phyloP scores from a whole-genome alignment of 2,888 invertebrate genomes.

The Phragmatobia fuliginosa region DNA sequence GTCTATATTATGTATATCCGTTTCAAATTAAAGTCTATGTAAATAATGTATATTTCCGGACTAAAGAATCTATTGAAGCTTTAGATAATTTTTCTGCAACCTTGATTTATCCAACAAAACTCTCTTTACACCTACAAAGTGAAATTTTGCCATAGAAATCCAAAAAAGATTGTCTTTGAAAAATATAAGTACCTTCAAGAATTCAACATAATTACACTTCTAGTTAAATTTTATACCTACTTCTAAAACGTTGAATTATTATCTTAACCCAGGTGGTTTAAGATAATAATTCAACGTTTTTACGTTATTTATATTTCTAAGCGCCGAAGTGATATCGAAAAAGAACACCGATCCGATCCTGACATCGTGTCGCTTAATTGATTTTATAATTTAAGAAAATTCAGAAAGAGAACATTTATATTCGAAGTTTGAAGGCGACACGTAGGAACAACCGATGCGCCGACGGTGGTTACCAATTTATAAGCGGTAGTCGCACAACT shows the following conservation, averaged over 20 bases:
- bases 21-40: background rate
- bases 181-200: background rate
- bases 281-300: too few relatives aligned
- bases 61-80: background rate
- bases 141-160: too few relatives aligned
- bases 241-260: background rate
- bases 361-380: conserved; percentile 71
- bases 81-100: background rate
- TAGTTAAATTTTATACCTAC: background rate
- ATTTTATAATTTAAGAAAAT: conserved; percentile 76
- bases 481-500: conserved; percentile 32
- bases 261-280: background rate
- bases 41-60: background rate
- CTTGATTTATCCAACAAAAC: background rate
- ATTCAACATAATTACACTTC: background rate
- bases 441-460: conserved; percentile 58
- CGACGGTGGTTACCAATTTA: conserved; percentile 46
- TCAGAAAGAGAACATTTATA: conserved; percentile 70
- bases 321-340: conserved; percentile 15
- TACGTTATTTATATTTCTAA: conserved; percentile 2
- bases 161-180: too few relatives aligned
- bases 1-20: background rate
- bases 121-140: too few relatives aligned
- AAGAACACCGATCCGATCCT: conserved; percentile 49
- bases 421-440: conserved; percentile 67